Percentiles rank a stretch among this genome's conserved stretches.
Conservation (phyloP, 2,888 invertebrate genomes). For the Darwinula stevensoni region DNA sequence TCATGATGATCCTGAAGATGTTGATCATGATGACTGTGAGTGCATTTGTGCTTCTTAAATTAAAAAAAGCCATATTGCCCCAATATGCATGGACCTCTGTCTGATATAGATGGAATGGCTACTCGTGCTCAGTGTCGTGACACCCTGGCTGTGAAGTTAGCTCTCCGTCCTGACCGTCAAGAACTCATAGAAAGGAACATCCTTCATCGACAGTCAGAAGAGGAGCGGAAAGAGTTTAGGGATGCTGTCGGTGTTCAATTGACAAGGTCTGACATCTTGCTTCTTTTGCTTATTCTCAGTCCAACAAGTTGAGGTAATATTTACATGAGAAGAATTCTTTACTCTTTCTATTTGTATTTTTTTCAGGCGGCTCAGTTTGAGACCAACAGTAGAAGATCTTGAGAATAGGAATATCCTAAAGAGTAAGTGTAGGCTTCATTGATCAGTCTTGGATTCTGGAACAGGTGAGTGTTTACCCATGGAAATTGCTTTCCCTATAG, state of each 20-base stretch:
- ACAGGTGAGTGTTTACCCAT: no score
- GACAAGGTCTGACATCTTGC: no score
- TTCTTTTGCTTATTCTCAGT: no score
- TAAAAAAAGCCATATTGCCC: no score
- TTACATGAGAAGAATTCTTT: no score
- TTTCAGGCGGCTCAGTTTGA: slow-evolving; percentile 63
- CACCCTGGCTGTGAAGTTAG: slow-evolving; percentile 76
- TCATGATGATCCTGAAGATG: no score
- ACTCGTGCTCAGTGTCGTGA: slow-evolving; percentile 84
- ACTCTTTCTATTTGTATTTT: slow-evolving; percentile 11
- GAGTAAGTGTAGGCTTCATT: slow-evolving; percentile 42
- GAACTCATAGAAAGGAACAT: slow-evolving; percentile 86
- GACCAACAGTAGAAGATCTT: slow-evolving; percentile 88
- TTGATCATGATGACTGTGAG: no score
- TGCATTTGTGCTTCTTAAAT: no score
- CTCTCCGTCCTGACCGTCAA: slow-evolving; percentile 64
- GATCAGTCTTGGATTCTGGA: no score
- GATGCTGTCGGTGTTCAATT: slow-evolving; percentile 78
- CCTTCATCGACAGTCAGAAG: slow-evolving; percentile 45
- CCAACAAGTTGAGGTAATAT: no score
- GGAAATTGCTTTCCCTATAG: no score
- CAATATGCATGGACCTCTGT: no score
- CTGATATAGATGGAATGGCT: slow-evolving; percentile 28
- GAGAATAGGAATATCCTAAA: slow-evolving; percentile 94
- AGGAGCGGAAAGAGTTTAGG: slow-evolving; percentile 67